Evolutionary conservation across 1,140 invertebrate genomes (phyloP).

Genomic region (Drosophila funebris): DNA sequence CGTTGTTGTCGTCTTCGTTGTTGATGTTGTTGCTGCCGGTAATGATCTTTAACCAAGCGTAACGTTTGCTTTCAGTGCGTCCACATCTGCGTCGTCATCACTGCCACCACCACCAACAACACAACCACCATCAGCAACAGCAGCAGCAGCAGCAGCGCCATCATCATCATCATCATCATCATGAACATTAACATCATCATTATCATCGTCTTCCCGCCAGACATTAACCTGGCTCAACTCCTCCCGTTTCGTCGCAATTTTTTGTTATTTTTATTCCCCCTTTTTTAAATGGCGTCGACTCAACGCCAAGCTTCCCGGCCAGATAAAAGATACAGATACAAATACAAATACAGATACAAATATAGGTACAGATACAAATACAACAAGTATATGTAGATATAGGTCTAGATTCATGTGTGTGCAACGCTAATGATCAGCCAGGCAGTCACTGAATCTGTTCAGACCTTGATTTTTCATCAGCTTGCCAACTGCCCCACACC

Average conservation of each 20-base stretch:
- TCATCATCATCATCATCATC: constrained; percentile 40
- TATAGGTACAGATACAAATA: neutral
- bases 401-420: constrained; percentile 22
- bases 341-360: constrained; percentile 8
- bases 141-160: neutral
- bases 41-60: constrained; percentile 82
- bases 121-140: neutral
- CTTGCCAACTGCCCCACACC: neutral
- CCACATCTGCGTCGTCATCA: constrained; percentile 79
- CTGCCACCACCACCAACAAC: constrained; percentile 28
- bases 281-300: constrained; percentile 65
- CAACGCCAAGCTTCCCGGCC: constrained; percentile 39
- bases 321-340: constrained; percentile 28
- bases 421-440: constrained; percentile 64
- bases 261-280: constrained; percentile 9
- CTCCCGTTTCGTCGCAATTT: constrained; percentile 20
- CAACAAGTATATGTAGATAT: neutral
- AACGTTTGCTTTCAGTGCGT: constrained; percentile 82
- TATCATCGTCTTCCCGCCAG: constrained; percentile 59
- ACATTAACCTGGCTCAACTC: constrained; percentile 35
- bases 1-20: constrained; percentile 16
- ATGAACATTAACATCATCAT: no score
- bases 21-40: constrained; percentile 63
- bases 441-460: constrained; percentile 33
- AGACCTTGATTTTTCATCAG: constrained; percentile 43